Percentiles rank a stretch among this genome's conserved stretches.
These are phyloP conservation scores for Champsocephalus esox DNA, from an alignment of 2,797 vertebrate species.

Conservation along the genomic window DNA sequence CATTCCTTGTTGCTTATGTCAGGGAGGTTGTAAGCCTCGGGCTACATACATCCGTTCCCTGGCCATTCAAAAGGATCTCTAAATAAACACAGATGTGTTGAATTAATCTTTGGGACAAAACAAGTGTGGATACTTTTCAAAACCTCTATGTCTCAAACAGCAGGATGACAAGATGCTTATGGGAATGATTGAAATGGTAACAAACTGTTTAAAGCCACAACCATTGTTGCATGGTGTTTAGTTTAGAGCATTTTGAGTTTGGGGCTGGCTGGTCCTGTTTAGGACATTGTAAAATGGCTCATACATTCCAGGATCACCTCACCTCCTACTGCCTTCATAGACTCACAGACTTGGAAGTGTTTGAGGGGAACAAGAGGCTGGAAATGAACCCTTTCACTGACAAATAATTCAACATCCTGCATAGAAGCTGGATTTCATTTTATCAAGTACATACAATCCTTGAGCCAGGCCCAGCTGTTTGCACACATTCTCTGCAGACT, in stretches of 20 bases:
- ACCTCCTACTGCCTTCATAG: slow-evolving; percentile 31
- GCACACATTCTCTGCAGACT: slow-evolving; percentile 2
- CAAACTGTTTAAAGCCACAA: not conserved
- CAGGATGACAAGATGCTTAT: not conserved
- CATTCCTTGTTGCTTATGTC: slow-evolving; percentile 72
- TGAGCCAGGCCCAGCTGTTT: not conserved
- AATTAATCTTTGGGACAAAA: not conserved
- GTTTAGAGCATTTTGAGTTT: slow-evolving; percentile 1
- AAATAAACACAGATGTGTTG: slow-evolving; percentile 42
- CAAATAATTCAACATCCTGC: no score
- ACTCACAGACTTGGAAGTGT: not conserved
- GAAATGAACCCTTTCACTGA: not conserved
- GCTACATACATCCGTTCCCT: slow-evolving; percentile 10
- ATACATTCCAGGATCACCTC: slow-evolving; percentile 64
- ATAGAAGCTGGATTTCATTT: not conserved
- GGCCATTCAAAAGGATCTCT: slow-evolving; percentile 3
- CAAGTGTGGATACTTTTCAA: not conserved
- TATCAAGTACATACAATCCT: not conserved
- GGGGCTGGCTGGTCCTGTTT: slow-evolving; percentile 25
- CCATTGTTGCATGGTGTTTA: not conserved
- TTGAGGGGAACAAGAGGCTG: not conserved
- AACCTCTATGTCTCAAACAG: not conserved
- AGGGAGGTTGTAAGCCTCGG: slow-evolving; percentile 41
- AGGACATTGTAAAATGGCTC: slow-evolving; percentile 53
- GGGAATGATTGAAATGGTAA: not conserved